These are phyloP conservation scores for Hyles lineata DNA, from an alignment of 2,888 invertebrate species.

Conservation along the genomic window DNA sequence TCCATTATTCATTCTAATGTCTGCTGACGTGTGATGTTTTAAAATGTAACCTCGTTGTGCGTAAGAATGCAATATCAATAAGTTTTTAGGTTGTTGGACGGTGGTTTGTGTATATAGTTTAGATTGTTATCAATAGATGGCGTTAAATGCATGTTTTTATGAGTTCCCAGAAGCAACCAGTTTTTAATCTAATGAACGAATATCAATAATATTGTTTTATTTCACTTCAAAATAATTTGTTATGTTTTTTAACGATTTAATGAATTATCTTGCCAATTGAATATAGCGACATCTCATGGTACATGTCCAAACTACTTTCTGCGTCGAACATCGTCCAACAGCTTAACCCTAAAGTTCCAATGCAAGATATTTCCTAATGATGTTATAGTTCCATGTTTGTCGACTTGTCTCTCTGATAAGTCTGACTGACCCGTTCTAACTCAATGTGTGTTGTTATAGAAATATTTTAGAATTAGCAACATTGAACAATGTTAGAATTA, in stretches of 20 bases:
- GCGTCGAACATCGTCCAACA: slow-evolving; percentile 5
- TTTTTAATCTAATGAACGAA: not conserved
- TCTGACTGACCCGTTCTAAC: not conserved
- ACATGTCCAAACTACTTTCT: not conserved
- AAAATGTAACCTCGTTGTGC: slow-evolving; percentile 30
- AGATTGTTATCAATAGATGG: not conserved
- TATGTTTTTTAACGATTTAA: not conserved
- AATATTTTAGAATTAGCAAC: not conserved
- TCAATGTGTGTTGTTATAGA: not conserved
- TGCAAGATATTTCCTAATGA: slow-evolving; percentile 19
- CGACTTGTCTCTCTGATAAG: not conserved
- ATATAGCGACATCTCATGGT: not conserved
- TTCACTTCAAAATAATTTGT: too few species aligned
- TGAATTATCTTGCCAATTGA: not conserved
- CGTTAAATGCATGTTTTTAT: not conserved
- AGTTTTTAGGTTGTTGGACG: slow-evolving; percentile 11
- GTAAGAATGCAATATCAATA: slow-evolving; percentile 37
- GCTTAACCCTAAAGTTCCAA: slow-evolving; percentile 22
- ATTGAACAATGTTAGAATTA: not conserved
- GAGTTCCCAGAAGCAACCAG: too few species aligned
- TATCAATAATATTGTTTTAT: not conserved
- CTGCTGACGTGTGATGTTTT: slow-evolving; percentile 26
- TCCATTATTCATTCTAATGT: slow-evolving; percentile 33
- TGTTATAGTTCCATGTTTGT: not conserved
- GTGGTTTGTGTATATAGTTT: slow-evolving; percentile 6